Percentiles rank a stretch among this genome's conserved stretches.
Conservation (phyloP, 2,888 invertebrate genomes). For the Mamestra brassicae region DNA sequence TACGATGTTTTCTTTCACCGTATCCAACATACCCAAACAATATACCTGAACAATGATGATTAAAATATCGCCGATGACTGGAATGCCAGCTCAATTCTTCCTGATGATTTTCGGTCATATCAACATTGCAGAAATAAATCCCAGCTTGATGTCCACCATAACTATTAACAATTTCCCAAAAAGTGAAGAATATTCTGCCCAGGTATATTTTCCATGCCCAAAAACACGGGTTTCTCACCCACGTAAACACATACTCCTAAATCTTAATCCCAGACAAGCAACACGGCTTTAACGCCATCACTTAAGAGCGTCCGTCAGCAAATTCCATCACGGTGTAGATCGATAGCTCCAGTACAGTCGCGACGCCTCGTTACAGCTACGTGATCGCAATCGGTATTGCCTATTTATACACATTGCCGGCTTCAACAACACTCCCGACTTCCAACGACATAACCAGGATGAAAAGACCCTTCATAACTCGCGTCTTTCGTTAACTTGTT, state of each 20-base stretch:
- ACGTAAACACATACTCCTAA: constrained; percentile 26
- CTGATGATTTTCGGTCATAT: too few relatives aligned
- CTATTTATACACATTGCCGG: constrained; percentile 88
- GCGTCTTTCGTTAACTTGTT: constrained; percentile 36
- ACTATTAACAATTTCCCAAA: not conserved
- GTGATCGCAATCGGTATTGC: constrained; percentile 89
- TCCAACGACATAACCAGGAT: constrained; percentile 74
- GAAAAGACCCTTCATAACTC: constrained; percentile 69
- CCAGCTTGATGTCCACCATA: too few relatives aligned
- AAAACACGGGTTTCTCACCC: not conserved
- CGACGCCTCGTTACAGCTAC: constrained; percentile 88
- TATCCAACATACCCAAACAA: too few relatives aligned
- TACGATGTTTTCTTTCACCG: too few relatives aligned
- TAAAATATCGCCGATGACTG: too few relatives aligned
- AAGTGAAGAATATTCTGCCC: not conserved
- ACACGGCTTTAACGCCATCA: constrained; percentile 48
- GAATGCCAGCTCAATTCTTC: too few relatives aligned
- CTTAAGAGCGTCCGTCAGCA: constrained; percentile 64
- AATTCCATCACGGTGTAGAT: constrained; percentile 80
- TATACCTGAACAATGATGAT: too few relatives aligned
- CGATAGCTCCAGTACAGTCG: constrained; percentile 81
- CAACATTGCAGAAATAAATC: too few relatives aligned
- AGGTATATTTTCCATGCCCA: not conserved
- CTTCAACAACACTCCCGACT: constrained; percentile 78
- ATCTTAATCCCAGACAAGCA: constrained; percentile 38